These are phyloP conservation scores for Pristionchus exspectatus DNA, from an alignment of 2,888 invertebrate species.

Conservation along the genomic window DNA sequence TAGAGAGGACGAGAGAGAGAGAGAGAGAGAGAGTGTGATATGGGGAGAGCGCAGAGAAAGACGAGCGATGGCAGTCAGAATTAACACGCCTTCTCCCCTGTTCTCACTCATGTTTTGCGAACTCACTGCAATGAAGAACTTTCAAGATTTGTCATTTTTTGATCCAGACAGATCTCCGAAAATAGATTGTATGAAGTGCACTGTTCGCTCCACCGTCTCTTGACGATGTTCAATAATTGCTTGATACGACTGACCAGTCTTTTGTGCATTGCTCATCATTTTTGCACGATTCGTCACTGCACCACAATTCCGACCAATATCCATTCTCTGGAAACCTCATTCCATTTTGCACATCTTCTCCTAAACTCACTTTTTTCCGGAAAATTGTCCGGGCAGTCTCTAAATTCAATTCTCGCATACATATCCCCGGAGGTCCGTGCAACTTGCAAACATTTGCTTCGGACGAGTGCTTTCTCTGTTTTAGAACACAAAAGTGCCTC, in stretches of 20 bases:
- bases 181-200: too few species aligned
- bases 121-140: neutral
- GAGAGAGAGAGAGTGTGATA: too few species aligned
- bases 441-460: too few species aligned
- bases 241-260: too few species aligned
- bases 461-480: too few species aligned
- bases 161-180: too few species aligned
- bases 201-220: too few species aligned
- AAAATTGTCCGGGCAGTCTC: neutral
- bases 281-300: neutral
- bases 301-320: neutral
- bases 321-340: neutral
- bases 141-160: too few species aligned
- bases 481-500: too few species aligned
- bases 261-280: neutral
- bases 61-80: neutral
- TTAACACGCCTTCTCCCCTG: neutral
- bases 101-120: neutral
- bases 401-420: neutral
- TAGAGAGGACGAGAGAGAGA: too few species aligned
- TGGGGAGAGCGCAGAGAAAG: neutral
- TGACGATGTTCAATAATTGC: too few species aligned
- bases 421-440: neutral
- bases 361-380: neutral
- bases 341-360: neutral